phyloP scores from a whole-genome alignment of 2,113 vertebrate species.

The Tonatia bakeri region DNA sequence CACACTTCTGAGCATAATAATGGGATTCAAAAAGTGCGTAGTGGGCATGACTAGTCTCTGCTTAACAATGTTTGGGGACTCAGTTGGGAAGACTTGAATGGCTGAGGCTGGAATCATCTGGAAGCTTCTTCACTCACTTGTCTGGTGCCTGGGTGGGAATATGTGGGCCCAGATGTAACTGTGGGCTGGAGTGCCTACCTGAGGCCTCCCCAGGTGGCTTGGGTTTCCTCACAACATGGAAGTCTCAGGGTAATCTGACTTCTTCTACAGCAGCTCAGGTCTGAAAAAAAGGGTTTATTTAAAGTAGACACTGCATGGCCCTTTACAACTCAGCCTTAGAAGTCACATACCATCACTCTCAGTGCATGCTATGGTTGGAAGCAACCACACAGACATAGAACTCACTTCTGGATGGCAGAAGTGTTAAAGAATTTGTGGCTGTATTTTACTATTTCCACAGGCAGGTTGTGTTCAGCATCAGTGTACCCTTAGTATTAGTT shows the following conservation, averaged over 20 bases:
- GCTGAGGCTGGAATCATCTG: not conserved
- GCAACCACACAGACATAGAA: not conserved
- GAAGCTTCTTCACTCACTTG: not conserved
- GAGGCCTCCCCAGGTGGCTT: not conserved
- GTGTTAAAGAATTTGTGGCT: not conserved
- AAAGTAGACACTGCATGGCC: not conserved
- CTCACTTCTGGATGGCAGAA: not conserved
- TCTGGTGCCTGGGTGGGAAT: not conserved
- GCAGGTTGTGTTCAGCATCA: not conserved
- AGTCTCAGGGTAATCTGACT: not conserved
- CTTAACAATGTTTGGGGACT: not conserved
- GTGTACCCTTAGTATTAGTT: not conserved
- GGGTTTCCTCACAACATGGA: not conserved
- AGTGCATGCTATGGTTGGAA: not conserved
- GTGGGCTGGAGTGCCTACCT: not conserved
- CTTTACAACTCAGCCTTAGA: not conserved
- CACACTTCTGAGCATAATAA: not conserved
- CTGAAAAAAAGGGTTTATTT: not conserved
- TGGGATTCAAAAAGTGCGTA: not conserved
- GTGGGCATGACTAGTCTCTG: not conserved
- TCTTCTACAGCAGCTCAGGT: not conserved
- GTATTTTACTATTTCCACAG: not conserved
- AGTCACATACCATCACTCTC: not conserved
- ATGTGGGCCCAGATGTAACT: not conserved
- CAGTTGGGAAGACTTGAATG: not conserved